Percentiles rank a stretch among this genome's conserved stretches.
Conservation (phyloP, 1,140 invertebrate species). For the Drosophila burlai region DNA sequence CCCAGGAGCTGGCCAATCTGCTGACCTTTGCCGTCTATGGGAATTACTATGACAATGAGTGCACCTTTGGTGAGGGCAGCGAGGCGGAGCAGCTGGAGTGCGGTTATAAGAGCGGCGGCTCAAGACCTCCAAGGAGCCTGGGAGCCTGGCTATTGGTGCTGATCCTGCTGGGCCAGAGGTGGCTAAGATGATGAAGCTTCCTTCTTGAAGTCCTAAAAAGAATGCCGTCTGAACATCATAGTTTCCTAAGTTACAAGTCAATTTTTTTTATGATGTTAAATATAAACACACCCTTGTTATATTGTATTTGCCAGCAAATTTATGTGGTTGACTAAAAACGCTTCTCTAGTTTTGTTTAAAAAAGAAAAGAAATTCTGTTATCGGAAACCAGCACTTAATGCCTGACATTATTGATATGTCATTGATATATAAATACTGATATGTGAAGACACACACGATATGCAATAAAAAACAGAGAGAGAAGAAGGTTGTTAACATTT, state of each 20-base stretch:
- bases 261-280: neutral
- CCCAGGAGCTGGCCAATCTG: slow-evolving; percentile 41
- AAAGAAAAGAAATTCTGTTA: neutral
- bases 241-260: too few relatives aligned
- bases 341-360: neutral
- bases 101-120: slow-evolving; percentile 18
- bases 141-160: slow-evolving; percentile 2
- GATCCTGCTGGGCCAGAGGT: neutral
- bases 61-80: slow-evolving; percentile 42
- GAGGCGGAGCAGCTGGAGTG: slow-evolving; percentile 39
- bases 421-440: neutral
- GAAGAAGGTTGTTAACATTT: neutral
- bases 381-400: neutral
- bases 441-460: neutral
- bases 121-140: neutral
- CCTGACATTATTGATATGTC: slow-evolving; percentile 1
- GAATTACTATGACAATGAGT: slow-evolving; percentile 69
- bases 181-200: neutral
- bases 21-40: slow-evolving; percentile 76
- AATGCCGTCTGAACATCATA: neutral
- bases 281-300: slow-evolving; percentile 1
- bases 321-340: neutral
- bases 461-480: neutral
- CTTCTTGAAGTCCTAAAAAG: too few relatives aligned
- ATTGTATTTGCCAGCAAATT: neutral